These are phyloP conservation scores for Craseonycteris thonglongyai DNA, from an alignment of 2,113 vertebrate genomes.

Conservation along the genomic window DNA sequence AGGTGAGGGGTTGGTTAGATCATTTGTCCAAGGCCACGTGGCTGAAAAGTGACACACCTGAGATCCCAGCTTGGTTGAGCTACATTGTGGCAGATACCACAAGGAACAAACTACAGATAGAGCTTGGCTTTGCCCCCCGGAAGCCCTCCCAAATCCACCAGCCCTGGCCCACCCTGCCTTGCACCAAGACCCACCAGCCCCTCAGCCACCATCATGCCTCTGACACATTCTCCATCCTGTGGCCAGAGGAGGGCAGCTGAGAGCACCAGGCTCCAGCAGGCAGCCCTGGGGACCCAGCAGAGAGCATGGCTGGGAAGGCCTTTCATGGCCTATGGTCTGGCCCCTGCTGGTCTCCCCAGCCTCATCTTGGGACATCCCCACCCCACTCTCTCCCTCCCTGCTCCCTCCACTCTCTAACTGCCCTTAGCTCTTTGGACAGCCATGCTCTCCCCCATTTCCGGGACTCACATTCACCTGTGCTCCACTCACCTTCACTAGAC, in stretches of 20 bases:
- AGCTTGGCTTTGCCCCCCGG: neutral
- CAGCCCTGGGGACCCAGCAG: neutral
- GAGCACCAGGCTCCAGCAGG: neutral
- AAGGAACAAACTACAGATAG: neutral
- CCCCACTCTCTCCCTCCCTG: neutral
- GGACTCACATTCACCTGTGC: neutral
- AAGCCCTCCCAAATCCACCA: neutral
- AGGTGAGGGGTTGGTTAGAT: neutral
- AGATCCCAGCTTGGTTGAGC: neutral
- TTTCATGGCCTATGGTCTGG: neutral
- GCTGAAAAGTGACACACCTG: neutral
- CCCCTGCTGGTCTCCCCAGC: neutral
- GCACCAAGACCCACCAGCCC: neutral
- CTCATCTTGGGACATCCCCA: neutral
- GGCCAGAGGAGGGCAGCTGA: neutral
- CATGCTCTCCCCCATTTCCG: neutral
- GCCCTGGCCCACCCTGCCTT: rapidly evolving
- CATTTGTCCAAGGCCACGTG: neutral
- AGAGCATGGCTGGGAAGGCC: neutral
- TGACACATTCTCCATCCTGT: neutral
- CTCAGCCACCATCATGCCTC: neutral
- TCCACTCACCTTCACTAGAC: neutral
- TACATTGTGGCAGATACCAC: neutral
- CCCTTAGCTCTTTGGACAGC: neutral
- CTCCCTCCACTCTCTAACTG: neutral